Evolutionary conservation across 2,888 invertebrate genomes (phyloP), one percentile per base, ranked within the genome.

Genomic region (Conomelus anceps): DNA sequence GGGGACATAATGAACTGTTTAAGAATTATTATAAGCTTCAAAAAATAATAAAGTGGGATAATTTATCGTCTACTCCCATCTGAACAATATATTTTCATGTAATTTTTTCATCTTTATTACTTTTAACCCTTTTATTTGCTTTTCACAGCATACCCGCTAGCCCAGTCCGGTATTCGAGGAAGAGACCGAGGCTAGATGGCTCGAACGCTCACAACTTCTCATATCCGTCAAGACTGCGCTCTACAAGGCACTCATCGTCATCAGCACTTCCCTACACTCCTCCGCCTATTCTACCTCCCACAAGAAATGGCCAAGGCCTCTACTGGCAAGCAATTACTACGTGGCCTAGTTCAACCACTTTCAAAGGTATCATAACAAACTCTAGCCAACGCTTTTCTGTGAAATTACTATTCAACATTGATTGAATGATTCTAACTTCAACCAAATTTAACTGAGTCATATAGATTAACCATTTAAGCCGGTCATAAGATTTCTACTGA

Each of bases 201-300:
- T 90, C 91, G 9, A 91, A 91, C 13, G 41, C 93, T 92, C 89
- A 93, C 92, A 92, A 94, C 93, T 92, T 94, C 93, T 91, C 91
- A 89, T 92, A 92, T 91, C 93, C 95, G 93, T 94, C 95, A 91
- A 93, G 95, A 93, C 93, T 94, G 92, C 91, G 94, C 93, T 93
- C 94, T 92, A 92, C 95, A 93, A 89, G 94, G 93, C 90, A 90
- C 86, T 88, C 90, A 20, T 90, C 90, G n/a, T 90, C 92, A 86
- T 93, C 93, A 13, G 94, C 94, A 24, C 94, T 95, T 17, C 95
- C 95, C 90, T 99, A 97, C 93, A 99, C 99, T 0, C 99, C 99
- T 20, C 97, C 98, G 26, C 99, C 99, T 0, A 97, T 99, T 92
- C 94, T 99, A 89, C 98, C 98, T 92, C 99, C 99, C 0, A 96